Base-by-base conservation (phyloP, 2,888 invertebrate species). In the Mesorhabditis sp. region DNA sequence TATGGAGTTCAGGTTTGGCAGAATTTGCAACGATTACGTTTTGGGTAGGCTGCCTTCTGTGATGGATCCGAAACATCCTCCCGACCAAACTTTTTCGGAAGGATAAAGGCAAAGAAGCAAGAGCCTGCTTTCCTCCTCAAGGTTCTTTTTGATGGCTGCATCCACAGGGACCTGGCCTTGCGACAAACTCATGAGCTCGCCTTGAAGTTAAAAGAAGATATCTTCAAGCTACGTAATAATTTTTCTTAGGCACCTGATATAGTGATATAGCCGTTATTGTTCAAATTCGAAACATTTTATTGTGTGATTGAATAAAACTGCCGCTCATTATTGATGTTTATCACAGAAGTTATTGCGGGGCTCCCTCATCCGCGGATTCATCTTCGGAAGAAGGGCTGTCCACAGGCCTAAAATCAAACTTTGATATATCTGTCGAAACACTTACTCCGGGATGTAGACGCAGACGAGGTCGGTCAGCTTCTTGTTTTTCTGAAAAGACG, bases 41-140 rank as follows among this genome's bases (percentile, higher is more conserved):
- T 10, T 13, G 58, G 1, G n/a, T 50, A 50, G 7, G n/a, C n/a
- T 50, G 7, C n/a, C 2, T 50, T 50, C 58, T 50, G 7, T 50
- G 7, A 13, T 50, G n/a, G 58, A 50, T 50, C n/a, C 58, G n/a
- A 50, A 50, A 13, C 58, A 13, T 13, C 58, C 58, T 13, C 10
- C n/a, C 58, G 58, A 50, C 58, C 7, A 50, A 50, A n/a, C n/a
- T n/a, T 50, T 50, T 50, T 50, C 58, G 58, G 58, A 50, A 50
- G 58, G n/a, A 50, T 50, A 13, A 50, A 50, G n/a, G 58, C 58
- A 50, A 50, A 50, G 58, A 50, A 50, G n/a, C 7, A n/a, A 13
- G 58, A 50, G 7, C 58, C 58, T 10, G n/a, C n/a, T n/a, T 50
- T 50, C n/a, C 10, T 50, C 10, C n/a, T 50, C 10, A 50, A n/a